These are phyloP conservation scores for Halisarca cf. caerulea DNA, from an alignment of 37 sponge, comb jelly and placozoan genomes.

Conservation along the genomic window DNA sequence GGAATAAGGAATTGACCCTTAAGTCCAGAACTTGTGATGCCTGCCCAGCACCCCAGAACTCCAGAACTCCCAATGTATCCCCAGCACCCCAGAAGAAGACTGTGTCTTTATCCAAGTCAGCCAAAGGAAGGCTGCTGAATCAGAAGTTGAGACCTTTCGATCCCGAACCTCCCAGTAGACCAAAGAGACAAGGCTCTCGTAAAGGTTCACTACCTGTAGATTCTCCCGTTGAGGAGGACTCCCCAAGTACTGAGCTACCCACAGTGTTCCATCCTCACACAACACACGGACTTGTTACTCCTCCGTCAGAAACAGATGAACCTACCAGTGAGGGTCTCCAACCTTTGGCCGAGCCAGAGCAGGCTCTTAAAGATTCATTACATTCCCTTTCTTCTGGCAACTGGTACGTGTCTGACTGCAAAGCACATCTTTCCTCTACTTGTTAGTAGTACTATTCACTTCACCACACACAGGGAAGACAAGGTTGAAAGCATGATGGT, in stretches of 20 bases:
- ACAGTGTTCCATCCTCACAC: background rate
- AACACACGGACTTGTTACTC: background rate
- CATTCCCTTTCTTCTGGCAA: conserved; percentile 29
- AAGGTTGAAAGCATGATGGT: conserved; percentile 67
- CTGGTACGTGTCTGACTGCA: conserved; percentile 46
- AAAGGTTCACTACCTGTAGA: background rate
- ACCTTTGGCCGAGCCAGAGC: conserved; percentile 55
- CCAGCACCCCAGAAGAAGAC: background rate
- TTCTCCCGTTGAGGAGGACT: background rate
- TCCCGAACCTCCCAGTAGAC: background rate
- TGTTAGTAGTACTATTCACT: too few relatives aligned
- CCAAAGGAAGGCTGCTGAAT: conserved; percentile 35
- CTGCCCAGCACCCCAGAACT: too few relatives aligned
- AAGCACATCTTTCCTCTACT: too few relatives aligned
- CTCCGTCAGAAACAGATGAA: background rate
- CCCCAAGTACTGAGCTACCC: background rate
- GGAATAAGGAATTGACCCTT: too few relatives aligned
- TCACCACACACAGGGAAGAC: conserved; percentile 33
- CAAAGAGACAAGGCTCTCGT: background rate
- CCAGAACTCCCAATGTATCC: too few relatives aligned
- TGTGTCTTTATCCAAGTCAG: background rate
- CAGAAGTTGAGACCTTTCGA: conserved; percentile 37
- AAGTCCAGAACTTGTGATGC: too few relatives aligned
- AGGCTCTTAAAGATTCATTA: conserved; percentile 47
- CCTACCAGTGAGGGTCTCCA: conserved; percentile 20